Evolutionary conservation across 2,797 vertebrate genomes (phyloP), one percentile per base, ranked within the genome.

Genomic region (Harpagifer antarcticus): DNA sequence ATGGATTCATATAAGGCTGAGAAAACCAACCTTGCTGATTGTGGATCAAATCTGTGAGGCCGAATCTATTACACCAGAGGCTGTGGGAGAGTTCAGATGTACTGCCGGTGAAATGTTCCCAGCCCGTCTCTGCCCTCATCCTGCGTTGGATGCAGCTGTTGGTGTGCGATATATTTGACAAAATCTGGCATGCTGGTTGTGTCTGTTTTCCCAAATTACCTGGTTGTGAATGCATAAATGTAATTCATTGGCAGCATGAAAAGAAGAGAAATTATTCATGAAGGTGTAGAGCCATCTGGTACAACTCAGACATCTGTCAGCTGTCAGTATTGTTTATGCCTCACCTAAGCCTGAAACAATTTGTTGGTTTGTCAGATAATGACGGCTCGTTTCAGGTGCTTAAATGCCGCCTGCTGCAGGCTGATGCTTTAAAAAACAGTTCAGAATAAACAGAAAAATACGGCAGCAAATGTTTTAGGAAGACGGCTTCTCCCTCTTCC

Each of bases 261-360:
- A 90, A 76, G 76, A 59, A 75, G 68, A 47, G 43, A 82, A 90
- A 83, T 90, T 83, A 90, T 85, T 91, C 83, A 89, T 78, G 80
- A 91, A 83, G 82, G 81, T 82, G 82, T 88, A 74, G 72, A 68
- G 73, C 10, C 9, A 66, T 73, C 76, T 82, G 76, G 60, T 71
- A 75, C 86, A 83, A 82, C 74, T 72, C 78, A 68, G 55, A 73
- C 90, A 91, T 88, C 92, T 92, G 90, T 92, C 91, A 91, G 79
- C 88, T 91, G 91, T 89, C 90, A 86, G 68, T 79, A 78, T 85
- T 91, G 86, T 91, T 90, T 89, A 91, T 91, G 87, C 75, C 84
- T 85, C 89, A 88, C 82, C 81, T 84, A 67, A 85, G 86, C 85
- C 88, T 86, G 72, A 83, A 91, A 91, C 79, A 78, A 82, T 90